phyloP scores from a whole-genome alignment of 2,888 invertebrate genomes.

The Aphidoletes aphidimyza region DNA sequence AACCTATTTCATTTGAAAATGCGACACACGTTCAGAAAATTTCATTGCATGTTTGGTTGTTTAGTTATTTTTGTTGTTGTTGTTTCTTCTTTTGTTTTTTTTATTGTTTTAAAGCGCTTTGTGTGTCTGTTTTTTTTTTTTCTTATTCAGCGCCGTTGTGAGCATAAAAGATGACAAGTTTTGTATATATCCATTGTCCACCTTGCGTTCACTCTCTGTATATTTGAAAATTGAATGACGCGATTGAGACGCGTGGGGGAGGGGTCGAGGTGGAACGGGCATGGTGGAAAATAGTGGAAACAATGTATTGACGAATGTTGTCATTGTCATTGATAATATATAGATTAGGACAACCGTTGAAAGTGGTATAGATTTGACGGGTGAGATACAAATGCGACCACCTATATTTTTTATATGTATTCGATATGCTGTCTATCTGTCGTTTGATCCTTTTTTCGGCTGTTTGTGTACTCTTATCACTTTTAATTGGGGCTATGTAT shows the following conservation, averaged over 20 bases:
- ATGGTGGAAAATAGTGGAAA: neutral
- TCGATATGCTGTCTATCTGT: neutral
- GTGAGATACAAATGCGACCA: neutral
- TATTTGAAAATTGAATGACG: neutral
- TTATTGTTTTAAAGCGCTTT: neutral
- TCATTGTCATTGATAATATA: slow-evolving; percentile 39
- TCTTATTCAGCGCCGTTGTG: neutral
- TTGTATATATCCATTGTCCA: neutral
- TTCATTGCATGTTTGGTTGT: slow-evolving; percentile 10
- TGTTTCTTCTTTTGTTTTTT: too few species aligned
- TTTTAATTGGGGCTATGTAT: neutral
- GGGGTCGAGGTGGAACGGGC: neutral
- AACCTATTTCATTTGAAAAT: slow-evolving; percentile 49
- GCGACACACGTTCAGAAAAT: slow-evolving; percentile 40
- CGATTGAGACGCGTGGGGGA: too few species aligned
- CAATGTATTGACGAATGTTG: neutral
- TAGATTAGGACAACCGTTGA: slow-evolving; percentile 26
- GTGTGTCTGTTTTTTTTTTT: neutral
- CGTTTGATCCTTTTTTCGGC: neutral
- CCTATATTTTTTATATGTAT: neutral
- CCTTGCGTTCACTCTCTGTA: neutral
- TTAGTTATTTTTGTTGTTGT: neutral
- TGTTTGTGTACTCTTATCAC: neutral
- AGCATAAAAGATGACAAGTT: neutral
- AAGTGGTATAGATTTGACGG: neutral